Conservation (phyloP, 2,797 vertebrate species). For the Macropodus opercularis region DNA sequence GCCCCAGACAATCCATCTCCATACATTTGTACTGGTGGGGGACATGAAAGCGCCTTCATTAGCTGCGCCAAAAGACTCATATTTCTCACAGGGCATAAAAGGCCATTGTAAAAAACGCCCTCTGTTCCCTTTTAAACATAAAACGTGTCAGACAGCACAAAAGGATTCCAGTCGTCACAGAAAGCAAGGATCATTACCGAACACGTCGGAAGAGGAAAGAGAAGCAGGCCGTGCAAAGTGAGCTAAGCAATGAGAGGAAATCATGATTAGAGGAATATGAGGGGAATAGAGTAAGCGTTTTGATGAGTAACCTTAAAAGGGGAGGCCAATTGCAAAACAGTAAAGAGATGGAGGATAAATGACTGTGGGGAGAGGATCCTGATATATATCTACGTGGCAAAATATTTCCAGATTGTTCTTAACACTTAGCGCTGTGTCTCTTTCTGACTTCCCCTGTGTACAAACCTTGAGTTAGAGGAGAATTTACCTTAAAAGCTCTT, state of each 20-base stretch:
- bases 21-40: conserved; percentile 66
- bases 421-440: conserved; percentile 27
- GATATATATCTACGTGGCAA: neutral
- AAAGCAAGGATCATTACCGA: conserved; percentile 72
- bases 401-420: conserved; percentile 43
- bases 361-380: conserved; percentile 16
- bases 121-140: conserved; percentile 79
- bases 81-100: conserved; percentile 80
- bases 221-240: conserved; percentile 42
- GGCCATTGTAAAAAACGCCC: conserved; percentile 79
- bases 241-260: conserved; percentile 52
- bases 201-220: conserved; percentile 51
- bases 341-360: conserved; percentile 12
- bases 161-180: conserved; percentile 73
- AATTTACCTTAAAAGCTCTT: conserved; percentile 63
- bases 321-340: conserved; percentile 9
- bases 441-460: conserved; percentile 42
- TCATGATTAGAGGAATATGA: conserved; percentile 56
- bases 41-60: conserved; percentile 80
- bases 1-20: conserved; percentile 71
- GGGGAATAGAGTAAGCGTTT: conserved; percentile 26
- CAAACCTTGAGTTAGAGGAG: conserved; percentile 62
- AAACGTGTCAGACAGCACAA: conserved; percentile 78
- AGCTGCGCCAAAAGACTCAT: conserved; percentile 74
- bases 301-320: conserved; percentile 40